These are phyloP conservation scores for Lasioglossum morio DNA, from an alignment of 2,888 invertebrate species.

Conservation along the genomic window DNA sequence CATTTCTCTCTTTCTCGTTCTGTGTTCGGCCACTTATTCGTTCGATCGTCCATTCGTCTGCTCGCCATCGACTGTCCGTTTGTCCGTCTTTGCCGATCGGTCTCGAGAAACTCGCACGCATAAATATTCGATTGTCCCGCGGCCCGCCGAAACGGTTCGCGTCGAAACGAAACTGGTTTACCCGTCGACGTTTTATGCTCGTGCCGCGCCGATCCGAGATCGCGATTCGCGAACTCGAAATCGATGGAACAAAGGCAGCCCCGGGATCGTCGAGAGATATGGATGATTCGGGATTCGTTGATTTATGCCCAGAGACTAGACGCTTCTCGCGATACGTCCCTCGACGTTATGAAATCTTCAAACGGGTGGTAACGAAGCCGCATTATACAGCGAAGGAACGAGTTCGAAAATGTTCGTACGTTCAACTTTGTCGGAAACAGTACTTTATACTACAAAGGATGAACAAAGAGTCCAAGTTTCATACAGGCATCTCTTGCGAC, in stretches of 20 bases:
- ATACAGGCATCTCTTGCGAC: background rate
- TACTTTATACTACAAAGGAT: background rate
- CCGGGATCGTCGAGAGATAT: constrained; percentile 14
- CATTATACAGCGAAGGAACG: background rate
- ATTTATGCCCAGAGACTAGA: background rate
- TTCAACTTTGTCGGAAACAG: background rate
- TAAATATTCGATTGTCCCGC: constrained; percentile 44
- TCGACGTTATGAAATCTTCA: background rate
- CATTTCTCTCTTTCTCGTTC: background rate
- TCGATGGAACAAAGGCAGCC: background rate
- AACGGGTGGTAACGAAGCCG: background rate
- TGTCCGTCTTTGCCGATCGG: constrained; percentile 27
- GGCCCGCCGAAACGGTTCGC: constrained; percentile 36
- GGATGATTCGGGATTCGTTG: constrained; percentile 7
- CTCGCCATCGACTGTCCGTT: background rate
- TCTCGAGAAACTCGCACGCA: constrained; percentile 43
- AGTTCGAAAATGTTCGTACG: background rate
- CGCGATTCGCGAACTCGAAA: constrained; percentile 24
- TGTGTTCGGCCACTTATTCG: constrained; percentile 21
- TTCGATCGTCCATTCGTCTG: constrained; percentile 31
- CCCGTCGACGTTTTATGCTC: constrained; percentile 13
- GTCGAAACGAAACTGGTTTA: constrained; percentile 45
- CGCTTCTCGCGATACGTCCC: background rate
- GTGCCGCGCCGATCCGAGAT: background rate
- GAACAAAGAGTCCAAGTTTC: background rate